These are phyloP conservation scores for Leucoraja erinaceus DNA, from an alignment of 2,113 vertebrate genomes.

Conservation along the genomic window DNA sequence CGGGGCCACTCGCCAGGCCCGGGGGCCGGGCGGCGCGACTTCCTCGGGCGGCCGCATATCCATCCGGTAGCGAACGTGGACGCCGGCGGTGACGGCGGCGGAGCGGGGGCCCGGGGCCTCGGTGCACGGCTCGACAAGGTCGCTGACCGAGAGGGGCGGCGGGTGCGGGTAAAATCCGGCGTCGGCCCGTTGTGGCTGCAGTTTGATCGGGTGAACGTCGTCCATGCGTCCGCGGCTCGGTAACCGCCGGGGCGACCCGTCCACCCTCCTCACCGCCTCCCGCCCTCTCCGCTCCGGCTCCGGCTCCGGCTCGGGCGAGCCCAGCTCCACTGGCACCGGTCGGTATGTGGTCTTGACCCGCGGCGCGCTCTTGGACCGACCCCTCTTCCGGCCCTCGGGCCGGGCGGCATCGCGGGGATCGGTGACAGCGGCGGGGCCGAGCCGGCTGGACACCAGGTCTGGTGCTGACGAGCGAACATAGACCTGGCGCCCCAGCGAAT, in stretches of 20 bases:
- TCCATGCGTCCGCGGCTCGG: constrained; percentile 68
- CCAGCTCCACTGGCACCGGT: constrained; percentile 66
- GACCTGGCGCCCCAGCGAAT: constrained; percentile 56
- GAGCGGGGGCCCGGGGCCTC: constrained; percentile 57
- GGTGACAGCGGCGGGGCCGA: constrained; percentile 52
- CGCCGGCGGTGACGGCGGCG: constrained; percentile 47
- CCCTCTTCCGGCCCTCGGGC: constrained; percentile 64
- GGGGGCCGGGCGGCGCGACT: constrained; percentile 62
- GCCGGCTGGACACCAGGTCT: constrained; percentile 56
- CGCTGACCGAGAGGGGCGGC: too few relatives aligned
- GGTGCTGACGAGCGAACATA: constrained; percentile 61
- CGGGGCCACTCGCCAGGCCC: constrained; percentile 47
- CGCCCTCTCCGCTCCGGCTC: constrained; percentile 61
- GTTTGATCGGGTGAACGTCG: constrained; percentile 88
- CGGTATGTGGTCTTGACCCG: constrained; percentile 69
- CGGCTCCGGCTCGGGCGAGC: constrained; percentile 46
- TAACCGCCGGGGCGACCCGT: constrained; percentile 64
- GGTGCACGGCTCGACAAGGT: constrained; percentile 54
- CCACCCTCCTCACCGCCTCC: constrained; percentile 57
- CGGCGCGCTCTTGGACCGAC: constrained; percentile 77
- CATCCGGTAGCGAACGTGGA: constrained; percentile 83
- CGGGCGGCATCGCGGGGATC: constrained; percentile 57
- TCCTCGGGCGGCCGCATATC: constrained; percentile 87
- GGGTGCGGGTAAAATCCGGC: constrained; percentile 63
- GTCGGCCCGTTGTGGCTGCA: constrained; percentile 78